Conservation (phyloP, 2,797 vertebrate species). For the Melanotaenia parkinsoni region DNA sequence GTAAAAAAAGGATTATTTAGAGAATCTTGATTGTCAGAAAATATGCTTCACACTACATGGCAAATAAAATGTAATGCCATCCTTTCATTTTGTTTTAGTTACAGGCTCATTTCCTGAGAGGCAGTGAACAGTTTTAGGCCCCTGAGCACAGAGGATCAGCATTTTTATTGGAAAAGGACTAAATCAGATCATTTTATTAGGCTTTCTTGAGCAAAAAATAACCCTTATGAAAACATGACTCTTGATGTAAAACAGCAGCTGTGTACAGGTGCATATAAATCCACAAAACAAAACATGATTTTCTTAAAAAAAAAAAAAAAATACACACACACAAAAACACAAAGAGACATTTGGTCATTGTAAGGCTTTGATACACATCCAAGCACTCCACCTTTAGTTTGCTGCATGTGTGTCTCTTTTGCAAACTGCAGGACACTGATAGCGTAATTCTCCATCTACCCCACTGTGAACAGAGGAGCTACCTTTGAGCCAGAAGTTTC, state of each 20-base stretch:
- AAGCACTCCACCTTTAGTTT: slow-evolving; percentile 17
- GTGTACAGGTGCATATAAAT: slow-evolving; percentile 8
- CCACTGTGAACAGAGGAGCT: slow-evolving; percentile 52
- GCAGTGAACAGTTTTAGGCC: too few species aligned
- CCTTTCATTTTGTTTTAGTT: too few species aligned
- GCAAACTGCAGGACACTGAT: slow-evolving; percentile 49
- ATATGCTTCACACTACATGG: too few species aligned
- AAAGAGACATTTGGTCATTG: slow-evolving; percentile 45
- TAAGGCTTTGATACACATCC: slow-evolving; percentile 47
- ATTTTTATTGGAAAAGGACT: too few species aligned
- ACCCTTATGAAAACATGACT: too few species aligned
- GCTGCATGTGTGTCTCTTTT: slow-evolving; percentile 13
- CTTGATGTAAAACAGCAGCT: not conserved
- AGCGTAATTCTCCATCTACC: slow-evolving; percentile 45
- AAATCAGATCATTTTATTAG: too few species aligned
- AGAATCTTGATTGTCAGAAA: too few species aligned
- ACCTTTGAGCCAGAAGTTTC: slow-evolving; percentile 27
- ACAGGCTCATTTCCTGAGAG: too few species aligned
- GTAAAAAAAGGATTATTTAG: too few species aligned
- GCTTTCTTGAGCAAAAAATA: too few species aligned
- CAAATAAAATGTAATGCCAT: too few species aligned
- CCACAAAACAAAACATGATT: slow-evolving; percentile 23
- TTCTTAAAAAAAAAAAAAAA: slow-evolving; percentile 9
- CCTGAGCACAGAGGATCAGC: too few species aligned
- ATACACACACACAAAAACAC: slow-evolving; percentile 13